Conservation (phyloP, 1,140 invertebrate genomes). For the Zaprionus lachaisei region DNA sequence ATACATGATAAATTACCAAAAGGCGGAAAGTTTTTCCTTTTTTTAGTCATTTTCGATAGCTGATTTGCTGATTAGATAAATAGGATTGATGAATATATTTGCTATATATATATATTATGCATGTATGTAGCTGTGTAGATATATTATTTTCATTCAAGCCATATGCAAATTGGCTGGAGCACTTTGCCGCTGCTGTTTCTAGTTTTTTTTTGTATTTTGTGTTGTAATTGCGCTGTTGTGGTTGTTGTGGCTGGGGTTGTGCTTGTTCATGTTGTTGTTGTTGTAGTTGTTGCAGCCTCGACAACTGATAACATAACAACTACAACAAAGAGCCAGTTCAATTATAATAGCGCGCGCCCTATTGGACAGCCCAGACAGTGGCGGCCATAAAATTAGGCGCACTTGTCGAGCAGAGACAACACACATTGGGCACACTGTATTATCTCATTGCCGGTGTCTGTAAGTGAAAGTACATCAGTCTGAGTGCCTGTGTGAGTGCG, state of each 20-base stretch:
- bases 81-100: conserved; percentile 59
- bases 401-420: conserved; percentile 26
- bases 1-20: conserved; percentile 39
- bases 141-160: conserved; percentile 51
- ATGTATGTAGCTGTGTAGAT: conserved; percentile 23
- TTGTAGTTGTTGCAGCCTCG: conserved; percentile 40
- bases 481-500: conserved; percentile 15
- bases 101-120: conserved; percentile 18
- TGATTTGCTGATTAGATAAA: conserved; percentile 60
- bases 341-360: conserved; percentile 52
- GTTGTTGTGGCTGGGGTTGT: conserved; percentile 37
- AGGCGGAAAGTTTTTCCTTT: conserved; percentile 23
- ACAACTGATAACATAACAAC: conserved; percentile 61
- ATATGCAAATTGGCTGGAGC: conserved; percentile 75
- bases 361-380: conserved; percentile 65
- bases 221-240: conserved; percentile 35
- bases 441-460: conserved; percentile 44
- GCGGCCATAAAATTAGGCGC: conserved; percentile 57
- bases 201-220: conserved; percentile 26
- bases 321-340: conserved; percentile 52
- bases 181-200: conserved; percentile 41
- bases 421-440: conserved; percentile 19
- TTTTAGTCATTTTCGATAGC: conserved; percentile 46
- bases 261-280: conserved; percentile 34
- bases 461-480: conserved; percentile 12